Evolutionary conservation across 2,888 invertebrate genomes (phyloP).

Genomic region (Erebia ligea): DNA sequence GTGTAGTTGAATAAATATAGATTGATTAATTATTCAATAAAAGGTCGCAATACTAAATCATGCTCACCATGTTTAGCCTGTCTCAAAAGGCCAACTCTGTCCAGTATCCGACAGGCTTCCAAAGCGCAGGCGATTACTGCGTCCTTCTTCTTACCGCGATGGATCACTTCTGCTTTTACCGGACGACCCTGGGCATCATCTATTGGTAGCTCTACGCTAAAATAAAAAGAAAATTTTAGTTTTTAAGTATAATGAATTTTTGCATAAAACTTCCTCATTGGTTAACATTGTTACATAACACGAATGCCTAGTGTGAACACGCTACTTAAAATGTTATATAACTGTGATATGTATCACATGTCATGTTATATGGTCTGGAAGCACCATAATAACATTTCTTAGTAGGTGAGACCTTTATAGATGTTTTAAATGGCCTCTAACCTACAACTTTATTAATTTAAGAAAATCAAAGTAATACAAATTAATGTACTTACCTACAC

Average conservation of each 20-base stretch:
- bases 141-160: constrained; percentile 97
- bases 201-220: constrained; percentile 90
- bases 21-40: neutral
- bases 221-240: constrained; percentile 36
- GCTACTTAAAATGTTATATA: too few species aligned
- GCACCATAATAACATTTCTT: too few species aligned
- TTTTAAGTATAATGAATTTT: neutral
- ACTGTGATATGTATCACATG: too few species aligned
- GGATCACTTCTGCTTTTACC: constrained; percentile 91
- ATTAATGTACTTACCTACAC: constrained; percentile 83
- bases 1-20: too few species aligned
- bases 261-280: neutral
- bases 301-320: too few species aligned
- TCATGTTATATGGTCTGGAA: too few species aligned
- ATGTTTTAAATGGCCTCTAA: too few species aligned
- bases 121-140: constrained; percentile 96
- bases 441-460: too few species aligned
- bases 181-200: constrained; percentile 90
- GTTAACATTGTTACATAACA: too few species aligned
- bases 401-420: too few species aligned
- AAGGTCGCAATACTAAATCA: neutral
- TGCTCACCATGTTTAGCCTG: constrained; percentile 92
- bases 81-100: constrained; percentile 92
- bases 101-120: constrained; percentile 96
- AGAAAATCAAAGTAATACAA: too few species aligned